Percentiles rank a stretch among this genome's conserved stretches.
Evolutionary conservation across 1,140 invertebrate species (phyloP).

Genomic region (Lanistes nyassanus): DNA sequence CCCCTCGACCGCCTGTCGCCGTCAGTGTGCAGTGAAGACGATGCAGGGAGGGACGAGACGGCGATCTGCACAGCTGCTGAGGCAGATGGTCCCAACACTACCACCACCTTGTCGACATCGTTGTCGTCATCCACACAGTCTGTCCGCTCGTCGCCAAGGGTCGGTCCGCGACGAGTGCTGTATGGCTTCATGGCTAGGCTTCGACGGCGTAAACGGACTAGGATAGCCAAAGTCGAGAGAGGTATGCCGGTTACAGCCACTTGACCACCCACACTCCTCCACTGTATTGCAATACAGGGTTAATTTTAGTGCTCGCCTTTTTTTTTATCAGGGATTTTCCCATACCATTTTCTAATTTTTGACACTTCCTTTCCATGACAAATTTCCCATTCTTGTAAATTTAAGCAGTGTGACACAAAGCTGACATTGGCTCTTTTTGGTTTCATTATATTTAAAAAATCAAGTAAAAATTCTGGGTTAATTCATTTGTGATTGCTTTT

Average conservation of each 20-base stretch:
- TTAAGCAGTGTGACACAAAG: no score
- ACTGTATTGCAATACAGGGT: no score
- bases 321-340: no score
- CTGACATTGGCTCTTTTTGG: no score
- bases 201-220: conserved; percentile 4
- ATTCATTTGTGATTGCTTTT: background rate
- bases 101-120: conserved; percentile 21
- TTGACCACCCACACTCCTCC: background rate
- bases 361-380: no score
- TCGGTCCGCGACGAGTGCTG: conserved; percentile 8
- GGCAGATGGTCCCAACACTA: conserved; percentile 5
- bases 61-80: background rate
- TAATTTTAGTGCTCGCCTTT: no score
- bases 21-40: conserved; percentile 14
- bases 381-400: no score
- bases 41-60: conserved; percentile 12
- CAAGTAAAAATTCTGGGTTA: background rate
- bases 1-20: conserved; percentile 3
- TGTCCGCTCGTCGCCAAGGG: conserved; percentile 8
- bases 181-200: conserved; percentile 20
- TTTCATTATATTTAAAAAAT: no score
- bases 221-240: conserved; percentile 12
- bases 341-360: no score
- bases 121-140: conserved; percentile 22
- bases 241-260: background rate